A percentile compares a stretch with the other conserved stretches of the same genome.
Conservation (phyloP, 1,140 invertebrate species). For the Chlorops oryzae region DNA sequence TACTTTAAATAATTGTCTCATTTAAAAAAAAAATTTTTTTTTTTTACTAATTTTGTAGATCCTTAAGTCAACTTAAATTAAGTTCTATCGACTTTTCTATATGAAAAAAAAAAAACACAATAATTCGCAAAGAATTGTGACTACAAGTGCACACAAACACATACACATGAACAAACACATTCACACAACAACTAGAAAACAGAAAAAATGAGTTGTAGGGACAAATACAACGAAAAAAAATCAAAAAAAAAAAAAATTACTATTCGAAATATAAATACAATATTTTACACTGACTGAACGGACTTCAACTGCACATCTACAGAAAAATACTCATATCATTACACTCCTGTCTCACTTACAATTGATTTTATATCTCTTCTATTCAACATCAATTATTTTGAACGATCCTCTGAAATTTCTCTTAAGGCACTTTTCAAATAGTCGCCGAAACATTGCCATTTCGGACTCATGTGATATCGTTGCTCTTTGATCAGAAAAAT, state of each 20-base stretch:
- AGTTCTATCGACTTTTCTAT: too few relatives aligned
- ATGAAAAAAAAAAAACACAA: too few relatives aligned
- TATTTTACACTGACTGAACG: constrained; percentile 17
- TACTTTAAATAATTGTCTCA: too few relatives aligned
- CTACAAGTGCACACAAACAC: not conserved
- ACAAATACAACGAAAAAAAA: constrained; percentile 1
- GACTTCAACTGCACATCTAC: too few relatives aligned
- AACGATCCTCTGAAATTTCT: too few relatives aligned
- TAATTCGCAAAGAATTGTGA: too few relatives aligned
- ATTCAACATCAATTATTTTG: constrained; percentile 19
- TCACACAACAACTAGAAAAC: not conserved
- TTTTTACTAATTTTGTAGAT: too few relatives aligned
- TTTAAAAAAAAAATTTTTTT: too few relatives aligned
- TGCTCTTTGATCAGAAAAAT: constrained; percentile 33
- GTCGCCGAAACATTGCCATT: constrained; percentile 46
- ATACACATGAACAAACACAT: constrained; percentile 9
- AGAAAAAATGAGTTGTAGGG: constrained; percentile 1
- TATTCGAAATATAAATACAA: too few relatives aligned
- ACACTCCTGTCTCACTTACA: too few relatives aligned
- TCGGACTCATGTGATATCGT: constrained; percentile 47
- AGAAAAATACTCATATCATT: not conserved
- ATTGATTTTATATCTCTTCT: not conserved
- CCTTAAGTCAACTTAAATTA: too few relatives aligned
- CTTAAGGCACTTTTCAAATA: too few relatives aligned
- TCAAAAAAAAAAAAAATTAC: constrained; percentile 1